Evolutionary conservation across 2,888 invertebrate species (phyloP).

Genomic region (Tinea pellionella): DNA sequence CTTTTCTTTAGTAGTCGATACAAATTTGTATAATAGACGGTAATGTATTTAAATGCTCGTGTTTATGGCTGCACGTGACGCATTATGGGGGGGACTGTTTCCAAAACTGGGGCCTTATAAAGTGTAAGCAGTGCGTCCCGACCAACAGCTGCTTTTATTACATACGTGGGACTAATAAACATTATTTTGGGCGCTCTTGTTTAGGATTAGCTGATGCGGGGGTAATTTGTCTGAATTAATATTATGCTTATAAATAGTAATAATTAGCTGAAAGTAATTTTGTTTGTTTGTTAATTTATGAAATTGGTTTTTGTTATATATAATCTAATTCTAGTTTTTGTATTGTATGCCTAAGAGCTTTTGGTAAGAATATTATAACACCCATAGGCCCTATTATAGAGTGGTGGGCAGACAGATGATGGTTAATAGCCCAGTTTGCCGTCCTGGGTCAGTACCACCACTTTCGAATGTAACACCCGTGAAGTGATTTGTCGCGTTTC

Average conservation of each 20-base stretch:
- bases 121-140: slow-evolving; percentile 4
- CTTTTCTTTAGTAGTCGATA: background rate
- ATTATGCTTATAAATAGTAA: background rate
- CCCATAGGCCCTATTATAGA: too few relatives aligned
- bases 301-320: too few relatives aligned
- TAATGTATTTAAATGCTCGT: background rate
- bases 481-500: too few relatives aligned
- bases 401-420: too few relatives aligned
- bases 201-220: slow-evolving; percentile 4
- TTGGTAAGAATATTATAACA: too few relatives aligned
- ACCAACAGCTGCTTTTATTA: slow-evolving; percentile 24
- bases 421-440: too few relatives aligned
- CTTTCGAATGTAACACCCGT: too few relatives aligned
- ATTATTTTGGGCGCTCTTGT: slow-evolving; percentile 9
- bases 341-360: too few relatives aligned
- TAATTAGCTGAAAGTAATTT: background rate
- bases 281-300: too few relatives aligned
- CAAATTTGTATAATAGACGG: background rate
- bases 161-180: slow-evolving; percentile 33
- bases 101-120: background rate
- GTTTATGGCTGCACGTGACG: background rate
- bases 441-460: too few relatives aligned
- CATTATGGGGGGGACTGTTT: background rate
- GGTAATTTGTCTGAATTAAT: background rate
- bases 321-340: too few relatives aligned